Evolutionary conservation across 2,797 vertebrate species (phyloP), one percentile per base, ranked within the genome.

Genomic region (Rhabdophis nuchalis): DNA sequence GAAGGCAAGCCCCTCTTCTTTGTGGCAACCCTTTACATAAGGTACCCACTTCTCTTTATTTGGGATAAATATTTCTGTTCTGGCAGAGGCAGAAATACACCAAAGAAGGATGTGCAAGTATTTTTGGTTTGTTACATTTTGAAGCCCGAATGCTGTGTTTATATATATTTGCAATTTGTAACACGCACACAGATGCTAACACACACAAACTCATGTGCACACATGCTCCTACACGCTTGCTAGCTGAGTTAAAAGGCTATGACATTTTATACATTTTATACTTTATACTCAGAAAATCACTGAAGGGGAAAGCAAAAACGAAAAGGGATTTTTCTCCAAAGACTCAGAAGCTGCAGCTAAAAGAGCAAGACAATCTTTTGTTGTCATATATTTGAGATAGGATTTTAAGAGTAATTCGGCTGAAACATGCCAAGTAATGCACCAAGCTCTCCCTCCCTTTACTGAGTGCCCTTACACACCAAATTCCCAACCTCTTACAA

Each of bases 201-300:
- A 9, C 36, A 77, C 36, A 77, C 20, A 36, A 72, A 36, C 64
- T 1, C 32, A 46, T 77, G 36, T 46, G 36, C 72, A 25, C 72
- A 46, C 23, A 5, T 46, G 72, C 41, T 46, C 10, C 36, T 25
- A 32, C 20, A 92, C 5, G 16, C n/a, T 72, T 93, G 87, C 82
- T 82, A 58, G 86, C 56, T 46, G 64, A 68, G 92, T 88, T 93
- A 90, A 93, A 93, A 90, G 89, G 86, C 61, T 85, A 53, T 54
- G 77, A 61, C 56, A 93, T 93, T 87, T 88, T 13, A 90, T 41
- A 61, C 56, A 93, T 93, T 87, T 88, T 13, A 90, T 41, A 57
- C 89, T 93, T 85, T 86, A 46, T 57, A 93, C 53, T 60, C 82
- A 52, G 56, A 92, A 82, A 68, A 88, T 90, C 89, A 90, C 56